Conservation (phyloP, 1,140 invertebrate genomes). For the Hylyphantes graminicola region DNA sequence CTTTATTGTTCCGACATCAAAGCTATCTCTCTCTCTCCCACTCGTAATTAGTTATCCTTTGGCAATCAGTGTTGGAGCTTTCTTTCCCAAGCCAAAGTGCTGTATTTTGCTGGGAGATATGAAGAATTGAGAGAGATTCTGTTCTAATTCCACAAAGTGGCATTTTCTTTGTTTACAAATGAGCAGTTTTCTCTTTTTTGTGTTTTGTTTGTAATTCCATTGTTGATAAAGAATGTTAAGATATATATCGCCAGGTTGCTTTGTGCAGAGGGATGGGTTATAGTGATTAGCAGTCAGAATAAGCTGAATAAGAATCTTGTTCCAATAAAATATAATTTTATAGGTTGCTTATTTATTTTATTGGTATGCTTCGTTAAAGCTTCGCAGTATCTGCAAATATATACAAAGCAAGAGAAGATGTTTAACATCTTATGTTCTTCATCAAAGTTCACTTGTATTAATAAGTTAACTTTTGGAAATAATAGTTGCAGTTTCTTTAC, state of each 20-base stretch:
- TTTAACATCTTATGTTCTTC: no score
- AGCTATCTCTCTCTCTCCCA: conserved; percentile 8
- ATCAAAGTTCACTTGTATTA: no score
- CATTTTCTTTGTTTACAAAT: conserved; percentile 26
- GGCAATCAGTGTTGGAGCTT: conserved; percentile 32
- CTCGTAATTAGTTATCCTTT: conserved; percentile 31
- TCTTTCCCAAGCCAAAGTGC: neutral
- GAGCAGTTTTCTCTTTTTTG: conserved; percentile 5
- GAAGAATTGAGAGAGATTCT: neutral
- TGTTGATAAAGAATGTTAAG: neutral
- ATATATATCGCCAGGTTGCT: neutral
- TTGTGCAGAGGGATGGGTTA: neutral
- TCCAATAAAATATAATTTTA: no score
- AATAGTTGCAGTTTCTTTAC: no score
- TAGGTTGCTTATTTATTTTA: no score
- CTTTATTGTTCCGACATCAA: conserved; percentile 35
- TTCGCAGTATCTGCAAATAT: no score
- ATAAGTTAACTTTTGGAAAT: no score
- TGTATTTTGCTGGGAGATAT: no score
- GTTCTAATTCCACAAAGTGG: conserved; percentile 39
- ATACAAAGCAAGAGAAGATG: no score
- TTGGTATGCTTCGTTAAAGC: no score
- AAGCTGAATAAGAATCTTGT: no score
- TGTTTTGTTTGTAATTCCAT: neutral
- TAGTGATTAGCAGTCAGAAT: neutral